These are phyloP conservation scores for Oplegnathus fasciatus DNA, from an alignment of 2,113 vertebrate genomes.

Conservation along the genomic window DNA sequence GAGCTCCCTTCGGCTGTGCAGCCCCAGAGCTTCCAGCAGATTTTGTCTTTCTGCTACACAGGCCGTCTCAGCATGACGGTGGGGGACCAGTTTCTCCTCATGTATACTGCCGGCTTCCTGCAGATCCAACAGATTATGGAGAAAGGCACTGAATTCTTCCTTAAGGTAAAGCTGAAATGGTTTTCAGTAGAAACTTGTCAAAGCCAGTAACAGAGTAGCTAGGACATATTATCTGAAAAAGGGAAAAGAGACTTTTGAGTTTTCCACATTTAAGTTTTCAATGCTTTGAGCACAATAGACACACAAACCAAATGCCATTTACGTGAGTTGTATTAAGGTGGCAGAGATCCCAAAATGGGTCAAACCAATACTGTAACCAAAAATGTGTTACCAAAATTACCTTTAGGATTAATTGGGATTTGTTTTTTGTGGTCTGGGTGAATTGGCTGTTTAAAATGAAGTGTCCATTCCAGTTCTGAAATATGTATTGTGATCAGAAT, in stretches of 20 bases:
- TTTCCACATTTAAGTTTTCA: no score
- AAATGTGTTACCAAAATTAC: not conserved
- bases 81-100: conserved; percentile 97
- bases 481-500: no score
- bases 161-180: conserved; percentile 88
- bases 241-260: no score
- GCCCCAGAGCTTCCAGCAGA: conserved; percentile 98
- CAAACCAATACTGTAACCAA: not conserved
- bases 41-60: conserved; percentile 97
- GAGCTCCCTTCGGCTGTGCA: conserved; percentile 95
- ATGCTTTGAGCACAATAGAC: not conserved
- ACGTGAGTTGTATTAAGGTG: not conserved
- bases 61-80: conserved; percentile 98
- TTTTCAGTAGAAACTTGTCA: not conserved
- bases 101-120: conserved; percentile 97
- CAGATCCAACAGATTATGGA: conserved; percentile 99
- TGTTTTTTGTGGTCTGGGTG: not conserved
- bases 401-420: not conserved
- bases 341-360: not conserved
- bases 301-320: not conserved
- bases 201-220: not conserved
- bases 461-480: not conserved
- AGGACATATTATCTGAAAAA: not conserved
- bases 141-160: conserved; percentile 97
- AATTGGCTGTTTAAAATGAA: not conserved